phyloP scores from a whole-genome alignment of 2,888 invertebrate genomes.

The Philereme transversata region DNA sequence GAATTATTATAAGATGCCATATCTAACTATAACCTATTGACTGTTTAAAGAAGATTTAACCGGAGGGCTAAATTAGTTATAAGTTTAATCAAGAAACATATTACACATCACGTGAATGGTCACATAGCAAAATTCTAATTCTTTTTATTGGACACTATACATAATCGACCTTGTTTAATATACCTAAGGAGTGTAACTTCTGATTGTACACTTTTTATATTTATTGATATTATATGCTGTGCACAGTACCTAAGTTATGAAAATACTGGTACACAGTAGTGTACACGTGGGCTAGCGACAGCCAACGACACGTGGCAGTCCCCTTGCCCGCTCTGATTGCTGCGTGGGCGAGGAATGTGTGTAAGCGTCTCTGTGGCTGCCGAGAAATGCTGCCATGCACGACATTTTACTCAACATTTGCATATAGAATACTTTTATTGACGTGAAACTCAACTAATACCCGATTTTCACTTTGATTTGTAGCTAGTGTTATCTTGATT shows the following conservation, averaged over 20 bases:
- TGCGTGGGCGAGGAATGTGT: conserved; percentile 29
- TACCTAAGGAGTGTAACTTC: too few relatives aligned
- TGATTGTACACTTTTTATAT: background rate
- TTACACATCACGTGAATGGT: too few relatives aligned
- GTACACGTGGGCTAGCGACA: conserved; percentile 18
- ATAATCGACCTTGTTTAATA: too few relatives aligned
- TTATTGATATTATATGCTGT: background rate
- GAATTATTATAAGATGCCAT: background rate
- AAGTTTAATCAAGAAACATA: too few relatives aligned
- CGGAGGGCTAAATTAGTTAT: too few relatives aligned
- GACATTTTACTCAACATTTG: conserved; percentile 21
- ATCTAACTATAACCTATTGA: too few relatives aligned
- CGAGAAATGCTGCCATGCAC: conserved; percentile 15
- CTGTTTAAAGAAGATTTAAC: too few relatives aligned
- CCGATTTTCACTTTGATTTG: too few relatives aligned
- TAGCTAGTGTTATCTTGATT: too few relatives aligned
- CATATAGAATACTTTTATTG: conserved; percentile 12
- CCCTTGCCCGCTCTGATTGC: conserved; percentile 16
- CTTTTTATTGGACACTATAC: too few relatives aligned
- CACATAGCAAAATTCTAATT: too few relatives aligned
- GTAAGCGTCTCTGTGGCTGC: conserved; percentile 20
- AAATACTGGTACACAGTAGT: conserved; percentile 1
- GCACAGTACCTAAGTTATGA: background rate
- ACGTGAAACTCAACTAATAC: background rate
- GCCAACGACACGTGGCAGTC: conserved; percentile 19